Evolutionary conservation across 2,113 vertebrate species (phyloP).

Genomic region (Poicephalus meyeri): DNA sequence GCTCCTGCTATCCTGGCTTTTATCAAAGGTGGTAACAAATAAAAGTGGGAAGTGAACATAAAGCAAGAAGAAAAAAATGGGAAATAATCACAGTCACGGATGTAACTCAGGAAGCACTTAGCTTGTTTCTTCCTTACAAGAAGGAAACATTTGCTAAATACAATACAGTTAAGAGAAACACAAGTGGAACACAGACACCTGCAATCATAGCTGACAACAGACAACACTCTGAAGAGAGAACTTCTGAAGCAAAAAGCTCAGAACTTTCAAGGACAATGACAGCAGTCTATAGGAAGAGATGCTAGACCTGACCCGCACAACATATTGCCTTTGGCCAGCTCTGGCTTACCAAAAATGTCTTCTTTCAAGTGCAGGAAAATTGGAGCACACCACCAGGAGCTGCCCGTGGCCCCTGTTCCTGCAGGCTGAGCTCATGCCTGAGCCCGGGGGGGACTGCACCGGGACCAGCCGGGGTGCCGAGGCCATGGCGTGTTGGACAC

Average conservation of each 20-base stretch:
- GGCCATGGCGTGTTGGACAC: background rate
- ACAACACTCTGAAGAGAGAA: background rate
- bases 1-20: background rate
- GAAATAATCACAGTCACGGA: background rate
- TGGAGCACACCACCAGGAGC: background rate
- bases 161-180: background rate
- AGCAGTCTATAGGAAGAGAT: background rate
- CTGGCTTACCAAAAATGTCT: background rate
- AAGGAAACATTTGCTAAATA: background rate
- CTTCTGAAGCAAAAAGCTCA: background rate
- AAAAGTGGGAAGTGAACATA: background rate
- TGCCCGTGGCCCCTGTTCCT: background rate
- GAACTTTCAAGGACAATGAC: background rate
- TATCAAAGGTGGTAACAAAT: background rate
- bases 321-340: background rate
- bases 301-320: background rate
- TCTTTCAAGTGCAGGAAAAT: background rate
- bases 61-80: background rate
- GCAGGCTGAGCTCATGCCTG: background rate
- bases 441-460: background rate
- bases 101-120: background rate
- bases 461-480: background rate
- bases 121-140: background rate
- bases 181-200: background rate
- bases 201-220: background rate